Conservation (phyloP, 2,888 invertebrate genomes). For the Ormyrus rosae region DNA sequence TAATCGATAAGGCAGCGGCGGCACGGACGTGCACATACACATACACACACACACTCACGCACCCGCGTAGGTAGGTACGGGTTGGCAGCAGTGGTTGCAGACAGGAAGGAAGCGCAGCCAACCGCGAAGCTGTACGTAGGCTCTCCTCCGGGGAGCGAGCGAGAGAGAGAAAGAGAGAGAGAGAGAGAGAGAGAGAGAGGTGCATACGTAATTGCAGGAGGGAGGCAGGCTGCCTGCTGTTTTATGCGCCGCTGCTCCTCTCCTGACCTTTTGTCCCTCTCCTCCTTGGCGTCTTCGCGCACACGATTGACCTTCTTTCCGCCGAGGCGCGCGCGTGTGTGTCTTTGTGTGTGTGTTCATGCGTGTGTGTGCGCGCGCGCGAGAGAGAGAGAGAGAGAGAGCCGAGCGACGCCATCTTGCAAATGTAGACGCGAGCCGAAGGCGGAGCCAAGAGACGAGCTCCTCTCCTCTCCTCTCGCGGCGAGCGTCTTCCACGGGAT, state of each 20-base stretch:
- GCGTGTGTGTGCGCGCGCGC: neutral
- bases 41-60: neutral
- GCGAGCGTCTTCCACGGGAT: constrained; percentile 8
- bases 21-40: neutral
- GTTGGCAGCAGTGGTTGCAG: constrained; percentile 56
- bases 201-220: constrained; percentile 73
- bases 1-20: constrained; percentile 46
- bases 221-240: constrained; percentile 64
- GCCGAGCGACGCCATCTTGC: constrained; percentile 74
- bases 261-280: constrained; percentile 51
- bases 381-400: constrained; percentile 25
- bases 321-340: constrained; percentile 10
- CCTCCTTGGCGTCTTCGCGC: constrained; percentile 3
- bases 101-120: constrained; percentile 75
- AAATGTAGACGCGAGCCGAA: constrained; percentile 73
- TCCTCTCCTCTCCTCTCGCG: constrained; percentile 59
- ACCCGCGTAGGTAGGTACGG: neutral
- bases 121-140: constrained; percentile 72
- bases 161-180: neutral
- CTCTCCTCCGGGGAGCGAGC: constrained; percentile 31
- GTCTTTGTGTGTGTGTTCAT: neutral
- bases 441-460: constrained; percentile 71
- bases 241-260: constrained; percentile 59
- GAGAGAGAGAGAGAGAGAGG: constrained; percentile 63
- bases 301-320: constrained; percentile 55